Percentiles rank a stretch among this genome's conserved stretches.
phyloP scores from a whole-genome alignment of 2,888 invertebrate genomes.

The Pediacus dermestoides region DNA sequence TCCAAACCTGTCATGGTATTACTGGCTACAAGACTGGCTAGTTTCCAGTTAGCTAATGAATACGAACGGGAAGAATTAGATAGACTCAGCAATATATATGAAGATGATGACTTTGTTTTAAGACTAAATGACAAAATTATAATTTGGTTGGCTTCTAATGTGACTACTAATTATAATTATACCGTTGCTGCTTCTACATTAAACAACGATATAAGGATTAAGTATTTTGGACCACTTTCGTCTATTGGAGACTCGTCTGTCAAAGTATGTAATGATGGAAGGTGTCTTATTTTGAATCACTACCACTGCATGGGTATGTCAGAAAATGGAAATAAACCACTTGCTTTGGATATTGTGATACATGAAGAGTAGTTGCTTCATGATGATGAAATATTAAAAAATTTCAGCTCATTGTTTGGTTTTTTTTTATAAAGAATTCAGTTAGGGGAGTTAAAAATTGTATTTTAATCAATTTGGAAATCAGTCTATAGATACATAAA shows the following conservation, averaged over 20 bases:
- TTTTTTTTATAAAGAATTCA: too few relatives aligned
- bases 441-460: too few relatives aligned
- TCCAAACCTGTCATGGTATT: constrained; percentile 34
- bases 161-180: constrained; percentile 37
- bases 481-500: too few relatives aligned
- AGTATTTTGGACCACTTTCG: constrained; percentile 42
- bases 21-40: constrained; percentile 35
- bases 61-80: constrained; percentile 2
- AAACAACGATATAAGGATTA: constrained; percentile 39
- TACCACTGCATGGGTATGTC: constrained; percentile 40
- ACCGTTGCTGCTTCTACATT: constrained; percentile 42
- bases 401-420: too few relatives aligned
- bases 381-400: too few relatives aligned
- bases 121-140: constrained; percentile 36
- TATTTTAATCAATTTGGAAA: too few relatives aligned
- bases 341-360: constrained; percentile 42
- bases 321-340: constrained; percentile 33
- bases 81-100: constrained; percentile 2
- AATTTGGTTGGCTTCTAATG: constrained; percentile 43
- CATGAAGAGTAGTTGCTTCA: too few relatives aligned
- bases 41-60: constrained; percentile 22
- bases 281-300: constrained; percentile 38
- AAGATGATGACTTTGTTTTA: constrained; percentile 19
- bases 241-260: constrained; percentile 35
- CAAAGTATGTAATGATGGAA: constrained; percentile 38